Evolutionary conservation across 2,888 invertebrate genomes (phyloP).

Genomic region (Boloria euphrosyne): DNA sequence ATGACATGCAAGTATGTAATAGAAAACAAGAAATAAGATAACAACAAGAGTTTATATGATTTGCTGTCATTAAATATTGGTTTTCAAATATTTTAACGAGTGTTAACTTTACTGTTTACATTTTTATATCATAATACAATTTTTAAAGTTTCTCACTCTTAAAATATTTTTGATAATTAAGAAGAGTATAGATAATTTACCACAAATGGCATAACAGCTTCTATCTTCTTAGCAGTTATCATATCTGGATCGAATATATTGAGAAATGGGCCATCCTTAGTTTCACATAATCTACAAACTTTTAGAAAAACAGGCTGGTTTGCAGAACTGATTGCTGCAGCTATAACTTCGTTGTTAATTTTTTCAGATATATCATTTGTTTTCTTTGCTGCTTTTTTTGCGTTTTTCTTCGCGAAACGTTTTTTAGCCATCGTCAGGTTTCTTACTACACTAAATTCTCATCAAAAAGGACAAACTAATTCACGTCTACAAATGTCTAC

Average conservation of each 20-base stretch:
- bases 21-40: no score
- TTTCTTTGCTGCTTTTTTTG: conserved; percentile 47
- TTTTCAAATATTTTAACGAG: no score
- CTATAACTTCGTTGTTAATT: conserved; percentile 50
- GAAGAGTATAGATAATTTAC: conserved; percentile 51
- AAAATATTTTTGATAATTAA: conserved; percentile 3
- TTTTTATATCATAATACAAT: no score
- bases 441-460: background rate
- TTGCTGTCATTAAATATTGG: no score
- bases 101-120: no score
- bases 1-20: no score
- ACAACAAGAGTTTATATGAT: no score
- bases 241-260: conserved; percentile 74
- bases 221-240: conserved; percentile 70
- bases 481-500: conserved; percentile 19
- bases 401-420: conserved; percentile 46
- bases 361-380: conserved; percentile 36
- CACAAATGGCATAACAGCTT: conserved; percentile 71
- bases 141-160: no score
- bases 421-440: conserved; percentile 40
- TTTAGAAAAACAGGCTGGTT: conserved; percentile 58
- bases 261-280: conserved; percentile 75
- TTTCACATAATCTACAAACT: conserved; percentile 73
- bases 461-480: conserved; percentile 15
- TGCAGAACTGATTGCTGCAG: conserved; percentile 51